phyloP scores from a whole-genome alignment of 53 echinoderm and acorn worm species.

The Henricia sp. region DNA sequence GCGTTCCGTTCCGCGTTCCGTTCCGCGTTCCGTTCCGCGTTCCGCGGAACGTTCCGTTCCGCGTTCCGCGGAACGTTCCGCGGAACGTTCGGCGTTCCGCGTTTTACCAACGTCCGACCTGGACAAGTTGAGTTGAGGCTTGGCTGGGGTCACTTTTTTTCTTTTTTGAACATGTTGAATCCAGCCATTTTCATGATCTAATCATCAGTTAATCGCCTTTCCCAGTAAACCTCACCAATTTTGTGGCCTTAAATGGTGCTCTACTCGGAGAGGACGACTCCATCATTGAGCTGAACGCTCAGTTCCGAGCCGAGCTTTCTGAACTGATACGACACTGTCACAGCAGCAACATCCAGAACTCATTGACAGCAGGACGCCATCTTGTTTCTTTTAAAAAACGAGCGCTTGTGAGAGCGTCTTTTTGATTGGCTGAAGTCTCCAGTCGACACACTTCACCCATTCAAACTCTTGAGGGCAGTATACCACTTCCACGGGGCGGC shows the following conservation, averaged over 20 bases:
- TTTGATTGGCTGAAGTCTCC: conserved; percentile 39
- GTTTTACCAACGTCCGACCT: no score
- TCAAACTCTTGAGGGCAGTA: conserved; percentile 43
- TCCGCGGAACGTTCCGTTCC: no score
- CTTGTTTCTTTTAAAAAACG: conserved; percentile 20
- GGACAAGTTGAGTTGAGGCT: no score
- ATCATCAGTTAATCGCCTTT: no score
- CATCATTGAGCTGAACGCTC: conserved; percentile 28
- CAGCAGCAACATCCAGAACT: background rate
- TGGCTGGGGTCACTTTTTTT: no score
- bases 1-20: no score
- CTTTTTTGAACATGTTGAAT: no score
- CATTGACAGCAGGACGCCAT: conserved; percentile 22
- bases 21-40: no score
- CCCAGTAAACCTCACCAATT: conserved; percentile 83
- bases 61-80: no score
- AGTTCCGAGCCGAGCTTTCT: background rate
- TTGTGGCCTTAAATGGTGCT: conserved; percentile 87
- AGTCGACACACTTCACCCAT: background rate
- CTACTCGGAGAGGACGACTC: background rate
- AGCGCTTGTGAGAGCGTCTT: conserved; percentile 18
- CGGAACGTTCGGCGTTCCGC: no score
- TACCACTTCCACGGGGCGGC: background rate
- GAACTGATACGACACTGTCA: background rate
- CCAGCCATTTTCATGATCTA: no score